A percentile compares a stretch with the other conserved stretches of the same genome.
phyloP scores from a whole-genome alignment of 2,113 vertebrate species.

The Sprattus sprattus region DNA sequence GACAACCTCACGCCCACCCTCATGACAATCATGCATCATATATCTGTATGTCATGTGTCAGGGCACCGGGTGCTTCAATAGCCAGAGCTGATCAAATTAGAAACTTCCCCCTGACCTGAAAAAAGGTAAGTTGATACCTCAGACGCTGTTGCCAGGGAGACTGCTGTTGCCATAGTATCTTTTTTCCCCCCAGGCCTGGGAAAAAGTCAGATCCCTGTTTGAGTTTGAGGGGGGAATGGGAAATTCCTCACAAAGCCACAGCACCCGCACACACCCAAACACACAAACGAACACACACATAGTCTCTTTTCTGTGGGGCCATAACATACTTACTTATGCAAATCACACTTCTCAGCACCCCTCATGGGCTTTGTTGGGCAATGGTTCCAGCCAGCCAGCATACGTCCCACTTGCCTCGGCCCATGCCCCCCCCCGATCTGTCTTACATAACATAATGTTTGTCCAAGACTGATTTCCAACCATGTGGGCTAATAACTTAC shows the following conservation, averaged over 20 bases:
- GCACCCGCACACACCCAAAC: conserved; percentile 5
- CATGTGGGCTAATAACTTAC: background rate
- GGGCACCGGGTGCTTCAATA: background rate
- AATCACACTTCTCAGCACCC: background rate
- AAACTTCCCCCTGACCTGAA: conserved; percentile 30
- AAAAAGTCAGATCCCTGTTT: conserved; percentile 19
- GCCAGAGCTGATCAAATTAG: background rate
- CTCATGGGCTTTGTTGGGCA: background rate
- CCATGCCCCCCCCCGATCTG: background rate
- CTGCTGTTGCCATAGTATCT: conserved; percentile 41
- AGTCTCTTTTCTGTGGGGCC: background rate
- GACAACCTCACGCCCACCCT: too few species aligned
- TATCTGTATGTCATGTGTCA: background rate
- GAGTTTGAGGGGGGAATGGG: background rate
- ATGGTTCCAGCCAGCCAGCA: background rate
- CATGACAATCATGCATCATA: background rate
- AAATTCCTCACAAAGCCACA: conserved; percentile 24
- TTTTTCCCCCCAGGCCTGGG: conserved; percentile 18
- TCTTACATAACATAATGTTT: background rate
- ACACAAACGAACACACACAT: background rate
- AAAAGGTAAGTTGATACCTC: conserved; percentile 32
- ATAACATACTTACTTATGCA: background rate
- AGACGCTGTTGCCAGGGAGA: conserved; percentile 46
- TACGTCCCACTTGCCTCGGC: background rate
- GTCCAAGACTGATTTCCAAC: conserved; percentile 2